Percentiles rank a stretch among this genome's conserved stretches.
phyloP scores from a whole-genome alignment of 2,113 vertebrate genomes.

The Athene noctua region DNA sequence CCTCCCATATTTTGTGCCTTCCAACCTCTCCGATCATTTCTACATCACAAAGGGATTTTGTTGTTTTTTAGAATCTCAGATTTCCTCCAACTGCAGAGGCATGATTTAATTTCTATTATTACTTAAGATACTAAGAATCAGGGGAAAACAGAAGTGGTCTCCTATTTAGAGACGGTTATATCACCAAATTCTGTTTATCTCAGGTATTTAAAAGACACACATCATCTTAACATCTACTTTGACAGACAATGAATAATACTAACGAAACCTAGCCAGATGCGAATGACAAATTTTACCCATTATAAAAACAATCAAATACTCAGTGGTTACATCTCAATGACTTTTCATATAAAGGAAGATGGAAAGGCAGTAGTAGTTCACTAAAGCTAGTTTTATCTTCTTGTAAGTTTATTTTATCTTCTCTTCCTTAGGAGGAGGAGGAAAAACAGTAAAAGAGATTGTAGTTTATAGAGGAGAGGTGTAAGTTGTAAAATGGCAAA shows the following conservation, averaged over 20 bases:
- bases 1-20: not conserved
- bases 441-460: not conserved
- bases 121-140: not conserved
- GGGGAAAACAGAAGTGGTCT: not conserved
- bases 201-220: not conserved
- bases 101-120: not conserved
- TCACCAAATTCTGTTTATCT: not conserved
- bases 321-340: not conserved
- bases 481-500: not conserved
- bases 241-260: not conserved
- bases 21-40: not conserved
- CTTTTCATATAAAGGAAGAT: not conserved
- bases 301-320: not conserved
- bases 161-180: not conserved
- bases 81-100: not conserved
- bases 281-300: not conserved
- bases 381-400: not conserved
- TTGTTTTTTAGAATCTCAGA: not conserved
- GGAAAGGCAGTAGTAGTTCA: not conserved
- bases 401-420: not conserved
- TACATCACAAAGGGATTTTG: slow-evolving; percentile 6
- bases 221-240: not conserved
- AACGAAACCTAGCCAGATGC: not conserved
- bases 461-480: not conserved
- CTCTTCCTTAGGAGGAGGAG: not conserved